These are phyloP conservation scores for Torymus tubicola DNA, from an alignment of 2,888 invertebrate species.

Conservation along the genomic window DNA sequence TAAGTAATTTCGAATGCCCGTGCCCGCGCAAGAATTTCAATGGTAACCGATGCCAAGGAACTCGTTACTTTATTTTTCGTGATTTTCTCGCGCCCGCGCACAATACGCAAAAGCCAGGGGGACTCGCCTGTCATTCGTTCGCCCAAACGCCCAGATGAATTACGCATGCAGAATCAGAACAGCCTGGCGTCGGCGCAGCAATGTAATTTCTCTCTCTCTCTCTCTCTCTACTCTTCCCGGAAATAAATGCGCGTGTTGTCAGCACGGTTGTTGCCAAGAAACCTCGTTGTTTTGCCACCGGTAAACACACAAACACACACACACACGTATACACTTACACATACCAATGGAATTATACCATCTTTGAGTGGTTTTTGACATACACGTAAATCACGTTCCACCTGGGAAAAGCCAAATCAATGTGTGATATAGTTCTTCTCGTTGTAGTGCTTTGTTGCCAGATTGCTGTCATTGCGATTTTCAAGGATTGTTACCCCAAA, in stretches of 20 bases:
- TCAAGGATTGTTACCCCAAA: constrained; percentile 34
- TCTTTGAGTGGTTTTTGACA: constrained; percentile 14
- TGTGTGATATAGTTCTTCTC: not conserved
- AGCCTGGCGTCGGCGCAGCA: not conserved
- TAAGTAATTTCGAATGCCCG: constrained; percentile 45
- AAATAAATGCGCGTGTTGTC: constrained; percentile 5
- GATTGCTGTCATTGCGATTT: constrained; percentile 5
- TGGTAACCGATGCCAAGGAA: constrained; percentile 51
- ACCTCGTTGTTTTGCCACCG: constrained; percentile 7
- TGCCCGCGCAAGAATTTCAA: constrained; percentile 41
- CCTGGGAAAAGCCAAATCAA: constrained; percentile 25
- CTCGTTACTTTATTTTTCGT: constrained; percentile 30
- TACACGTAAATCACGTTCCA: constrained; percentile 8
- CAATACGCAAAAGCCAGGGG: too few species aligned
- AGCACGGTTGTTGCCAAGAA: constrained; percentile 23
- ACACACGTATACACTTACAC: too few species aligned
- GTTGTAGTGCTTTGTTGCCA: not conserved
- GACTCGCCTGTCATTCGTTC: not conserved
- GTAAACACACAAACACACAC: constrained; percentile 11
- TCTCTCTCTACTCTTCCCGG: not conserved
- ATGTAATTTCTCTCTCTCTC: not conserved
- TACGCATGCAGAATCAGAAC: constrained; percentile 6
- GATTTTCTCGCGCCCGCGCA: constrained; percentile 1
- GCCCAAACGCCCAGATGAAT: constrained; percentile 1
- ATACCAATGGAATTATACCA: constrained; percentile 23